phyloP scores from a whole-genome alignment of 2,797 vertebrate genomes.

The Sparus aurata region DNA sequence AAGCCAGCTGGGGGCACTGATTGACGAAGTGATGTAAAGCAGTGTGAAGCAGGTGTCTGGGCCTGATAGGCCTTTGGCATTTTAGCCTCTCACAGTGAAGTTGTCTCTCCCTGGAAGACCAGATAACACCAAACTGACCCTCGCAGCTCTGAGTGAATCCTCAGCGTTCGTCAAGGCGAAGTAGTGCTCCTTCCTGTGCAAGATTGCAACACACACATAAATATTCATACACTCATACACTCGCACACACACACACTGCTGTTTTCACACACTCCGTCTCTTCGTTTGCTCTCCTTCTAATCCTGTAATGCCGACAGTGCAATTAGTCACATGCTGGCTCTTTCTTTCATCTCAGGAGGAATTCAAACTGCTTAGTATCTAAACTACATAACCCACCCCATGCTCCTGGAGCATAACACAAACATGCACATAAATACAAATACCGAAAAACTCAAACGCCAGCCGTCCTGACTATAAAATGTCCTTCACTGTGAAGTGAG shows the following conservation, averaged over 20 bases:
- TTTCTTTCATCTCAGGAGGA: conserved; percentile 76
- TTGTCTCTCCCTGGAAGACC: conserved; percentile 29
- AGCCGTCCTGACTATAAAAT: conserved; percentile 18
- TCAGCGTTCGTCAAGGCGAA: conserved; percentile 27
- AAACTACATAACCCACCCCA: conserved; percentile 30
- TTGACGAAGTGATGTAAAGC: conserved; percentile 14
- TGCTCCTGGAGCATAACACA: conserved; percentile 34
- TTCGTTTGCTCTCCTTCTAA: conserved; percentile 57
- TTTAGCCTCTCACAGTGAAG: conserved; percentile 33
- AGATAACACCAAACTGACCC: conserved; percentile 40
- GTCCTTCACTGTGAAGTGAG: conserved; percentile 20
- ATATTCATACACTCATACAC: conserved; percentile 45
- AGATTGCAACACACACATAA: conserved; percentile 38
- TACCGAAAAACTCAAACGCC: conserved; percentile 25
- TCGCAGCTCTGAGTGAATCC: conserved; percentile 41
- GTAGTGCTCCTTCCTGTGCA: conserved; percentile 12
- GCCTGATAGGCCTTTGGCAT: conserved; percentile 48
- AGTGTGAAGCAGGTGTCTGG: conserved; percentile 41
- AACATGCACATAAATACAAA: conserved; percentile 36
- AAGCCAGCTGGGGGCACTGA: conserved; percentile 11
- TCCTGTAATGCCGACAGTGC: conserved; percentile 73
- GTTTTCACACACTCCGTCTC: conserved; percentile 41
- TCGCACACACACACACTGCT: conserved; percentile 6
- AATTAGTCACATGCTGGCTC: conserved; percentile 74
- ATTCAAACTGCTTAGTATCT: conserved; percentile 60